These are phyloP conservation scores for Corythaixoides concolor DNA, from an alignment of 2,113 vertebrate genomes.

Conservation along the genomic window DNA sequence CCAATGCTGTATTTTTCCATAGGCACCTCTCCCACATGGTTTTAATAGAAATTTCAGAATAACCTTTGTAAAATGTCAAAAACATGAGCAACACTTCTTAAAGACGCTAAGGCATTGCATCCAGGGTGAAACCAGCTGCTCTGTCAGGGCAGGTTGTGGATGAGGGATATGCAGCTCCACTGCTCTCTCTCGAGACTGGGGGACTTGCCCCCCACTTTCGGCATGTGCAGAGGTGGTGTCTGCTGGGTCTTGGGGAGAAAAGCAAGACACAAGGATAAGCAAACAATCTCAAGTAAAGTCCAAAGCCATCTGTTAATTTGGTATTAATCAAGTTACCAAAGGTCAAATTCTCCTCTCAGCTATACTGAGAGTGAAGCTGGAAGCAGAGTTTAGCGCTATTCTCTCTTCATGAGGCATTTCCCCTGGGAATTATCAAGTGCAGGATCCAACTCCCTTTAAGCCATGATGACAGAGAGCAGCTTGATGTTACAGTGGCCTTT, in stretches of 20 bases:
- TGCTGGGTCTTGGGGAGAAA: neutral
- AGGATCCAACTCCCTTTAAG: neutral
- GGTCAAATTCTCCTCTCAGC: neutral
- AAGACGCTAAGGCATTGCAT: neutral
- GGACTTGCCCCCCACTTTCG: neutral
- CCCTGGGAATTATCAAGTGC: neutral
- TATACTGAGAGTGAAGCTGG: neutral
- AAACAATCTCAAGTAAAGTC: neutral
- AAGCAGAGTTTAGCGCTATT: neutral
- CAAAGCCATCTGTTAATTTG: conserved; percentile 10
- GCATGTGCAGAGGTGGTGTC: neutral
- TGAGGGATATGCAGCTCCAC: neutral
- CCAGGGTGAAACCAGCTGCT: neutral
- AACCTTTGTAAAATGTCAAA: conserved; percentile 57
- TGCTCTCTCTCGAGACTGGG: neutral
- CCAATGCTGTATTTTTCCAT: neutral
- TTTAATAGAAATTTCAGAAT: conserved; percentile 27
- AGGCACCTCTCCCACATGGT: neutral
- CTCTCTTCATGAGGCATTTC: neutral
- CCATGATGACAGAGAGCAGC: neutral
- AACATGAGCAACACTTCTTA: neutral
- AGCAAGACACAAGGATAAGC: neutral
- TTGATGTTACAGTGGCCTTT: neutral
- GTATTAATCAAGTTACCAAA: conserved; percentile 31
- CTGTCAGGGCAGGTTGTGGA: neutral